A percentile compares a stretch with the other conserved stretches of the same genome.
Evolutionary conservation across 2,113 vertebrate genomes (phyloP).

Genomic region (Carettochelys insculpta): DNA sequence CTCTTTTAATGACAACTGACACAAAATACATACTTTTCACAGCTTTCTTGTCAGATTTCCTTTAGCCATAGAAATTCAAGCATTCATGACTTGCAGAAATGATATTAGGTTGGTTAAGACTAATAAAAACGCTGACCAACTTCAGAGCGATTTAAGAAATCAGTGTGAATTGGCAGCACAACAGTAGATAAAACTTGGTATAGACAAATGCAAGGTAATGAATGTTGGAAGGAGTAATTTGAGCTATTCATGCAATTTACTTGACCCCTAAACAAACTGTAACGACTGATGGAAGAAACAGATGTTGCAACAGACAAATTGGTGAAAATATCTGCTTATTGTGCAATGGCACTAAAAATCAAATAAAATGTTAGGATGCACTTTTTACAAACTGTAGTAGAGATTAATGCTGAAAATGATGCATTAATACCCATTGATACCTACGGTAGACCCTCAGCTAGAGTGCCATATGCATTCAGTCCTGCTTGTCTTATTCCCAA

Average conservation of each 20-base stretch:
- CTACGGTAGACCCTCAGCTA: neutral
- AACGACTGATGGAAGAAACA: neutral
- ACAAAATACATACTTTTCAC: neutral
- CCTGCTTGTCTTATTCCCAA: neutral
- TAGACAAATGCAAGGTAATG: neutral
- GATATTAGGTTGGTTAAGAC: neutral
- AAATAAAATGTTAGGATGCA: neutral
- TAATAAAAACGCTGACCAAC: neutral
- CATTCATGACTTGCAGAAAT: neutral
- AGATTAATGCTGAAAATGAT: neutral
- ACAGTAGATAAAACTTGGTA: neutral
- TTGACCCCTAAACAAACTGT: neutral
- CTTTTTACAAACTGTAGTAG: neutral
- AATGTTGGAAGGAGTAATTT: neutral
- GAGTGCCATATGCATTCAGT: neutral
- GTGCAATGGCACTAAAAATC: neutral
- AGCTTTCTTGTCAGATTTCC: neutral
- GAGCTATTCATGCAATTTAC: neutral
- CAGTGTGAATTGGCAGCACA: neutral
- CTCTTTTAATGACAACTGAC: neutral
- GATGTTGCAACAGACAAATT: neutral
- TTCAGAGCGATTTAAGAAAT: neutral
- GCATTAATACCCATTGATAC: neutral
- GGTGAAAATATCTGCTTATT: neutral
- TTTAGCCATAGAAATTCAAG: neutral